phyloP scores from a whole-genome alignment of 2,888 invertebrate species.

The Caenorhabditis sp. region DNA sequence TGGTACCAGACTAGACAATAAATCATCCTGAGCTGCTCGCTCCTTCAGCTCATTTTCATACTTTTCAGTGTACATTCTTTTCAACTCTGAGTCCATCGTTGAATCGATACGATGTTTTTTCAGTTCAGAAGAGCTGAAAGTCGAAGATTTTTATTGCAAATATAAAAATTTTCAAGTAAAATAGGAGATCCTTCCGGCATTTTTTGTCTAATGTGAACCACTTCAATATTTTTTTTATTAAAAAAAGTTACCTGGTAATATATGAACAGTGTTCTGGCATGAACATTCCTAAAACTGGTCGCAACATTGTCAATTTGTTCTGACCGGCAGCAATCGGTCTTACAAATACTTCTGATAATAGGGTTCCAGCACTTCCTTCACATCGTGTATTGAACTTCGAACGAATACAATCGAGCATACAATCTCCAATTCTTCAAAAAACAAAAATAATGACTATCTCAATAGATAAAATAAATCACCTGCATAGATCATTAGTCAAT shows the following conservation, averaged over 20 bases:
- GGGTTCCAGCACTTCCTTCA: slow-evolving; percentile 58
- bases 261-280: slow-evolving; percentile 52
- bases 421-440: slow-evolving; percentile 48
- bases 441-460: no score
- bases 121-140: slow-evolving; percentile 34
- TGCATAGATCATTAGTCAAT: slow-evolving; percentile 38
- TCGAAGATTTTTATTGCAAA: no score
- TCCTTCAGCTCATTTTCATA: slow-evolving; percentile 32
- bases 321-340: slow-evolving; percentile 52
- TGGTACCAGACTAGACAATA: slow-evolving; percentile 15
- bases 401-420: slow-evolving; percentile 54
- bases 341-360: slow-evolving; percentile 52
- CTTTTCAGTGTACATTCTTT: slow-evolving; percentile 49
- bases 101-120: slow-evolving; percentile 47
- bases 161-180: no score
- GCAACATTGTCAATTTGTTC: slow-evolving; percentile 38
- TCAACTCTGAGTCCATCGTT: slow-evolving; percentile 47
- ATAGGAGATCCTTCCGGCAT: no score
- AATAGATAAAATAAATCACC: slow-evolving; percentile 2
- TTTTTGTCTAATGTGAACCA: no score
- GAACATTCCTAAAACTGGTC: slow-evolving; percentile 43
- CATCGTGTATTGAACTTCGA: slow-evolving; percentile 59
- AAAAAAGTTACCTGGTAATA: slow-evolving; percentile 42
- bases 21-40: slow-evolving; percentile 20
- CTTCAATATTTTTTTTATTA: no score